Base-by-base conservation (phyloP, 2,113 vertebrate species). In the Vanacampus margaritifer region DNA sequence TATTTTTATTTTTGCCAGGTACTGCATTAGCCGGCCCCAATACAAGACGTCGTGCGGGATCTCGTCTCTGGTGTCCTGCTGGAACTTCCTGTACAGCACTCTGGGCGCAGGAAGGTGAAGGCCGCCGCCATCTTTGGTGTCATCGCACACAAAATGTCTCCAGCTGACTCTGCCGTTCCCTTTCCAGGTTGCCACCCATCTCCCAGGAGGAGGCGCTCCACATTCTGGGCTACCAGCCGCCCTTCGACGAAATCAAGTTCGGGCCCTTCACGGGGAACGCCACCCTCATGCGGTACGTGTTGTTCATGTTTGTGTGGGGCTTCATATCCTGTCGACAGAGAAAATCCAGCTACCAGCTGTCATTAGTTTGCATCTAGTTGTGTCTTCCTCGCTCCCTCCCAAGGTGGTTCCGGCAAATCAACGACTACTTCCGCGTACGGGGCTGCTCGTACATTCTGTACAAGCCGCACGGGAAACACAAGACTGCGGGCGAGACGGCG, bases 21-120 rank as follows among this genome's bases (percentile, higher is more conserved):
- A 98, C 83, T 98, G 97, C 83, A 94, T 99, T 86, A 99, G 97
- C 78, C 93, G 97, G 43, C 97, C 97, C 6, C 97, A 99, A 59
- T 99, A 99, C 85, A 98, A 98, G 90, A 98, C 95, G 11, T 99
- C 97, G 2, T 99, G 97, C 93, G 97, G 97, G 41, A 98, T 99
- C 86, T 99, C 97, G 8, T 98, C 97, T 0, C 73, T 99, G 71
- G 91, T 98, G 51, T 99, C 97, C 61, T 97, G 95, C 84, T 99
- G 97, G 97, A 99, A 99, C 90, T 99, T 98, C 84, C 86, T 99
- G 45, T 99, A 95, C 80, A 99, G 97, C 88, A 95, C 94, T 0
- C 82, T 98, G 81, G 97, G 97, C 83, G 93, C 95, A 81, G 97
- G 97, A 72, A 98, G 93, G 97, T 98, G 86, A 86, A 76, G 43